These are phyloP conservation scores for Hyalella azteca DNA, from an alignment of 2,888 invertebrate genomes.

Conservation along the genomic window DNA sequence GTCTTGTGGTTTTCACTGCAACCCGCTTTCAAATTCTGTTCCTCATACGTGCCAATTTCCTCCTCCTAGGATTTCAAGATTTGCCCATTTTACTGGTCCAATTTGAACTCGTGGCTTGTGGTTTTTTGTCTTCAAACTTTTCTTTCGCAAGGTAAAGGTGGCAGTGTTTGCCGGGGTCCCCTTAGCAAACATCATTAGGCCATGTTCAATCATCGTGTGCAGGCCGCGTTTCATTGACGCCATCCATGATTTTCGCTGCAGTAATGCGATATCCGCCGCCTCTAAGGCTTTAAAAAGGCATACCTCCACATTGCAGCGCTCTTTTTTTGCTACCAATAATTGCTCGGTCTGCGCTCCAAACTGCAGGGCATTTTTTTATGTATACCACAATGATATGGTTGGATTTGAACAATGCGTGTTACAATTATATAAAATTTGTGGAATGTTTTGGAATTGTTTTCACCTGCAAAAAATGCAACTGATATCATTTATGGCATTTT, in stretches of 20 bases:
- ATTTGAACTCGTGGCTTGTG: conserved; percentile 1
- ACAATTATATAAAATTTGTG: too few species aligned
- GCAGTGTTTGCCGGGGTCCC: not conserved
- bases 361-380: too few species aligned
- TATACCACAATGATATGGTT: too few species aligned
- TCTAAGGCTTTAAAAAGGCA: not conserved
- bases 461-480: too few species aligned
- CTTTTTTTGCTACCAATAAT: too few species aligned
- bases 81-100: not conserved
- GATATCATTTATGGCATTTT: not conserved
- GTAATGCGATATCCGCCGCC: not conserved
- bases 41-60: conserved; percentile 4
- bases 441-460: too few species aligned
- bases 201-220: conserved; percentile 25
- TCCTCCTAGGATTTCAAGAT: not conserved
- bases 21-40: too few species aligned
- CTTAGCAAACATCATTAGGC: conserved; percentile 36
- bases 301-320: too few species aligned
- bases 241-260: not conserved
- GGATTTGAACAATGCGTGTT: too few species aligned
- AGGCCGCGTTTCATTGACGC: not conserved
- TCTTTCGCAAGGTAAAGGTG: conserved; percentile 18
- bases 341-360: too few species aligned
- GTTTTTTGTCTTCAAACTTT: conserved; percentile 26
- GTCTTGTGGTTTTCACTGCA: too few species aligned